phyloP scores from a whole-genome alignment of 2,797 vertebrate species.

The Anableps anableps region DNA sequence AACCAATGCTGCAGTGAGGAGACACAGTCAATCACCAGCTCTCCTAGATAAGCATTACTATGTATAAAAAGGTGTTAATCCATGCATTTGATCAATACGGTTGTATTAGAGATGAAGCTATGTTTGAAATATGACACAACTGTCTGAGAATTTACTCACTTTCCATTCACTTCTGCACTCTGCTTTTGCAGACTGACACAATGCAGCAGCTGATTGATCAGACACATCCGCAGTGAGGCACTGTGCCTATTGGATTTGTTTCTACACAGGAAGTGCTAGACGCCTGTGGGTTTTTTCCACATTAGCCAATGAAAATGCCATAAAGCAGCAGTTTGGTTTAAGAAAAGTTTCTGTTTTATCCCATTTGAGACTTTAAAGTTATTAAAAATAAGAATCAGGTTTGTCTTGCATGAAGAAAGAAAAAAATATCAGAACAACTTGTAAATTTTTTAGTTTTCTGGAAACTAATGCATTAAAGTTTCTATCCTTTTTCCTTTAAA shows the following conservation, averaged over 20 bases:
- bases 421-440: neutral
- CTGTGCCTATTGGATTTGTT: conserved; percentile 76
- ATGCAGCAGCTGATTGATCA: conserved; percentile 64
- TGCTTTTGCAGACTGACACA: conserved; percentile 49
- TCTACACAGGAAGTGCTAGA: conserved; percentile 72
- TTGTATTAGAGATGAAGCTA: conserved; percentile 27
- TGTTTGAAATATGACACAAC: conserved; percentile 36
- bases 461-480: neutral
- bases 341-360: conserved; percentile 18
- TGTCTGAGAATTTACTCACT: conserved; percentile 50
- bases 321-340: conserved; percentile 47
- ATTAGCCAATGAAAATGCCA: conserved; percentile 76
- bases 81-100: conserved; percentile 31
- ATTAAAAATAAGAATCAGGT: neutral
- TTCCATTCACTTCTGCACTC: conserved; percentile 59
- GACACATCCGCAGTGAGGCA: conserved; percentile 62
- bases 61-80: conserved; percentile 22
- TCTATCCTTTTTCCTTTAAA: neutral
- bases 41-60: conserved; percentile 22
- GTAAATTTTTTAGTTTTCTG: neutral
- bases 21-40: neutral
- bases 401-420: neutral
- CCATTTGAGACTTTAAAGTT: neutral
- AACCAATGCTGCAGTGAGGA: conserved; percentile 16
- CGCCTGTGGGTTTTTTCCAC: conserved; percentile 82